Evolutionary conservation across 2,113 vertebrate genomes (phyloP).

Genomic region (Regulus satrapa): DNA sequence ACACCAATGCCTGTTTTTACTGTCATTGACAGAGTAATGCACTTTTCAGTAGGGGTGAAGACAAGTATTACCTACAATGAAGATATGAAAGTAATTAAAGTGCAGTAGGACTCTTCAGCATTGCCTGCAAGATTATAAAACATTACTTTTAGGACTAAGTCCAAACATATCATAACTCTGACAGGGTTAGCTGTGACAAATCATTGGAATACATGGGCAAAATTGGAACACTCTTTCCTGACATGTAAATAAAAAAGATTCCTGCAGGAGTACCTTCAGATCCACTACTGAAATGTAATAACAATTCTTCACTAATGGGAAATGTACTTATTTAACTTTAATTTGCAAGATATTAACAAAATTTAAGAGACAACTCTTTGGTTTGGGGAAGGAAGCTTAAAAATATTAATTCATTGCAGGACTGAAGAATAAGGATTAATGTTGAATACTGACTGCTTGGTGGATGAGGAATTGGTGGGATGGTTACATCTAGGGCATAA

Average conservation of each 20-base stretch:
- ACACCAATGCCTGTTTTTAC: not conserved
- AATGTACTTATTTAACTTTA: not conserved
- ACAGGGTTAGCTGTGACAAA: not conserved
- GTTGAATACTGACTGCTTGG: not conserved
- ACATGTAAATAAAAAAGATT: not conserved
- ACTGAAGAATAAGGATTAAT: not conserved
- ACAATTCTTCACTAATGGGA: not conserved
- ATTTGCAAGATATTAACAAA: not conserved
- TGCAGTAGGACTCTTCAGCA: not conserved
- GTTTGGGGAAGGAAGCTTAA: not conserved
- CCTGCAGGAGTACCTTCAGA: not conserved
- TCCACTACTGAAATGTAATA: not conserved
- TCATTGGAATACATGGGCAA: accelerated
- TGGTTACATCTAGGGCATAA: not conserved
- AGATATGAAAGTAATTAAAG: not conserved
- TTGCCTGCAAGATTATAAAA: not conserved
- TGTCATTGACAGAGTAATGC: not conserved
- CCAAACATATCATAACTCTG: not conserved
- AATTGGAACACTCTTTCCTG: not conserved
- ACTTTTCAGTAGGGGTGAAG: not conserved
- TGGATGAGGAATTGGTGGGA: not conserved
- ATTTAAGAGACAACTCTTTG: not conserved
- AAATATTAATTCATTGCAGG: not conserved
- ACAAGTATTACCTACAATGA: not conserved
- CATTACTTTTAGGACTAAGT: not conserved